These are phyloP conservation scores for Scaptomyza polygonia DNA, from an alignment of 2,888 invertebrate species.

Conservation along the genomic window DNA sequence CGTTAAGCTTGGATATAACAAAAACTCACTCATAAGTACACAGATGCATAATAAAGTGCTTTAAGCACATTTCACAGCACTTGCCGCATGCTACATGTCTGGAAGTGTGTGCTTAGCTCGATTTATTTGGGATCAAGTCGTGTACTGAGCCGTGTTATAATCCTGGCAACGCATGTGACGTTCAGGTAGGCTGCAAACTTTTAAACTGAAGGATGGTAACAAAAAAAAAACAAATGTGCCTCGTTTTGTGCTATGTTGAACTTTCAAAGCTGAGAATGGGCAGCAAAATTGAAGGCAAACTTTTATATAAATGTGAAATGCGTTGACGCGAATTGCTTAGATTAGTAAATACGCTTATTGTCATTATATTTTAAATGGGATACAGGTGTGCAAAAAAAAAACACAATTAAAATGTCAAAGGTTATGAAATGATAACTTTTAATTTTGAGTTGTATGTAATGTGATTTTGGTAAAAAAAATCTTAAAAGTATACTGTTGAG, in stretches of 20 bases:
- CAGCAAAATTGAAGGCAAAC: conserved; percentile 27
- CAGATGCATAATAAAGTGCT: conserved; percentile 58
- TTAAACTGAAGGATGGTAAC: conserved; percentile 1
- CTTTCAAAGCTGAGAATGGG: conserved; percentile 15
- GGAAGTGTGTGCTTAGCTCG: conserved; percentile 29
- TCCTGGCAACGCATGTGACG: conserved; percentile 40
- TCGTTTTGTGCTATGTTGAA: conserved; percentile 28
- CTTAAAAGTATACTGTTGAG: too few species aligned
- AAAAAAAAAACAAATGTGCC: conserved; percentile 12
- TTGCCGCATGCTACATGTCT: conserved; percentile 43
- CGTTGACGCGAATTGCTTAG: neutral
- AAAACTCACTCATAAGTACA: conserved; percentile 54
- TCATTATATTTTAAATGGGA: conserved; percentile 1
- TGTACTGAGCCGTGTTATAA: conserved; percentile 38
- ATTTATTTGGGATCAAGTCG: conserved; percentile 44
- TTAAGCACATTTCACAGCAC: conserved; percentile 59
- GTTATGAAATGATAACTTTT: neutral
- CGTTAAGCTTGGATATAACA: conserved; percentile 25
- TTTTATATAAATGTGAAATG: conserved; percentile 38
- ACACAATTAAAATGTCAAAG: neutral
- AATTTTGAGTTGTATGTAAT: neutral
- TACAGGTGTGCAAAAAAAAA: neutral
- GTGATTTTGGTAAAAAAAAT: neutral
- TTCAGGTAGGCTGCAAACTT: conserved; percentile 43
- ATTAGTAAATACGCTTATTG: conserved; percentile 6